Conservation (phyloP, 1,140 invertebrate species). For the Babylonia areolata region DNA sequence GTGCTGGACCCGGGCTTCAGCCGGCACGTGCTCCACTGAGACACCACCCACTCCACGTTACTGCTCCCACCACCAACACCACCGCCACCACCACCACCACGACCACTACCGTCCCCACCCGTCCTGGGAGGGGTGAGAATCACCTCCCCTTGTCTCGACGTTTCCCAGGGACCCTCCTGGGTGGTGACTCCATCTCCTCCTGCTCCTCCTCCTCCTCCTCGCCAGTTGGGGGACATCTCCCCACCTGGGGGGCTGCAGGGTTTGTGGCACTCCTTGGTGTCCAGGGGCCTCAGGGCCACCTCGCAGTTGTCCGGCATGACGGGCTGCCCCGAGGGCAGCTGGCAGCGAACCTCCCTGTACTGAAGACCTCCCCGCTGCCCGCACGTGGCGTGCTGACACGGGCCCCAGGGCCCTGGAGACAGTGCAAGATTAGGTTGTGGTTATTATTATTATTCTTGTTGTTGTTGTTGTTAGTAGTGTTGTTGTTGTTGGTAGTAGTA, state of each 20-base stretch:
- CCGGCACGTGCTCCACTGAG: conserved; percentile 55
- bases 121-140: background rate
- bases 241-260: conserved; percentile 46
- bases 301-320: conserved; percentile 36
- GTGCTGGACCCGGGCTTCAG: conserved; percentile 15
- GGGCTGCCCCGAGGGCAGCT: conserved; percentile 44
- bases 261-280: conserved; percentile 50
- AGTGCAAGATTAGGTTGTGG: no score
- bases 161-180: background rate
- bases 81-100: conserved; percentile 61
- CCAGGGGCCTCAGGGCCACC: conserved; percentile 22
- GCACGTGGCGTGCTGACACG: conserved; percentile 47
- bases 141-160: conserved; percentile 18
- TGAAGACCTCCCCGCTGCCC: conserved; percentile 50
- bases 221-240: no score
- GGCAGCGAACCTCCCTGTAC: conserved; percentile 53
- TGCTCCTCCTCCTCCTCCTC: background rate
- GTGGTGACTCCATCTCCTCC: background rate
- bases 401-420: conserved; percentile 56
- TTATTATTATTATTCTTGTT: no score
- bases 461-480: no score
- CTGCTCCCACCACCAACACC: background rate
- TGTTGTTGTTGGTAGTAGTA: no score
- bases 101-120: background rate
- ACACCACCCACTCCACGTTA: conserved; percentile 59